Base-by-base conservation (phyloP, 2,888 invertebrate genomes). In the Mayetiola destructor region DNA sequence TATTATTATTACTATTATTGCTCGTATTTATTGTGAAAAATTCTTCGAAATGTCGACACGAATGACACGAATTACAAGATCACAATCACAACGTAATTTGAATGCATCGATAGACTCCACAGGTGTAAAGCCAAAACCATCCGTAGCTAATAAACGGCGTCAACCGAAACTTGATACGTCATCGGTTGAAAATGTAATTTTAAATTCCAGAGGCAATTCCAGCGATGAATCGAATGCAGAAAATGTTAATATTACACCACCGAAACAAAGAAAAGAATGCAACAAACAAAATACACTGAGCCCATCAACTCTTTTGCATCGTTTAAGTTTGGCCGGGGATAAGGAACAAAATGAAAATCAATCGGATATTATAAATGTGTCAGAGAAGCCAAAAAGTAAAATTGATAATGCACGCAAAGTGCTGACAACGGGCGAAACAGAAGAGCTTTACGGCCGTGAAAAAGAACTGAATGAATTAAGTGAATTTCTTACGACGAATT, bases 371-470 rank as follows among this genome's bases (percentile, higher is more conserved):
- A 16, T 37, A 16, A 18, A 5, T 29, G 29, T 29, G 2, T 16
- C 42, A 42, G 23, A 6, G 64, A 2, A 61, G 62, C 14, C 64
- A 65, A 39, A 35, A 16, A 70, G 69, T 57, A 71, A 70, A 61
- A 72, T 70, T 58, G 70, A 70, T 61, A 72, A 67, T 61, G 72
- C 72, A 1, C 64, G 71, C 6, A 66, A 69, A 39, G 68, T 71
- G 1, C 63, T 72, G 0, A 70, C 68, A 56, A 70, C 70, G 56
- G 69, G 68, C 0, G 71, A 71, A 60, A 71, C 81, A 2, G 74
- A 75, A 16, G 65, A 68, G 59, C 64, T 85, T 57, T 83, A 85
- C 6, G 86, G 92, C n/a, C 77, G 96, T 59, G 90, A 93, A 65
- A 73, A 75, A 36, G 89, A 96, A 72, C 76, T 87, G 9, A 69